phyloP scores from a whole-genome alignment of 2,888 invertebrate species.

The Rhagonycha lutea region DNA sequence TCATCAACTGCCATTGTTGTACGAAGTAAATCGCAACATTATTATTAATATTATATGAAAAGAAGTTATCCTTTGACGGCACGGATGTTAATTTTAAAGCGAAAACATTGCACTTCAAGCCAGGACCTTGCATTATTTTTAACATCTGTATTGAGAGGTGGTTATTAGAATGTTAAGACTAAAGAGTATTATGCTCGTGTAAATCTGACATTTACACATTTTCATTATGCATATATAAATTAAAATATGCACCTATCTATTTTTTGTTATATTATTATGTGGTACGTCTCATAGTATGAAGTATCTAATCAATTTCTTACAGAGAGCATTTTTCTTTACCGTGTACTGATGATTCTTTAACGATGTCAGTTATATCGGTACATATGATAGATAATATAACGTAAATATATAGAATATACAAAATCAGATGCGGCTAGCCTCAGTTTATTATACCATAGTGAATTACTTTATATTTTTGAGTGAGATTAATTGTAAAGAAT shows the following conservation, averaged over 20 bases:
- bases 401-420: no score
- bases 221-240: not conserved
- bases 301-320: not conserved
- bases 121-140: conserved; percentile 4
- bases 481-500: no score
- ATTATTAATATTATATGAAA: conserved; percentile 28
- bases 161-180: conserved; percentile 15
- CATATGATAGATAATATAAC: no score
- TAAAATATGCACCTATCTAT: not conserved
- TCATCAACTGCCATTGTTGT: conserved; percentile 33
- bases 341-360: not conserved
- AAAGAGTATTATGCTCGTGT: not conserved
- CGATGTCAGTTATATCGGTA: not conserved
- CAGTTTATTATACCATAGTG: no score
- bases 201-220: not conserved
- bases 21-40: conserved; percentile 30
- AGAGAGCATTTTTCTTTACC: not conserved
- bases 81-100: conserved; percentile 18
- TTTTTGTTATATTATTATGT: not conserved
- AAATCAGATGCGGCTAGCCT: no score
- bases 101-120: conserved; percentile 6
- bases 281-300: not conserved
- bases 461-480: no score
- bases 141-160: conserved; percentile 28
- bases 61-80: conserved; percentile 27